These are phyloP conservation scores for Aptenodytes patagonicus DNA, from an alignment of 2,113 vertebrate species.

Conservation along the genomic window DNA sequence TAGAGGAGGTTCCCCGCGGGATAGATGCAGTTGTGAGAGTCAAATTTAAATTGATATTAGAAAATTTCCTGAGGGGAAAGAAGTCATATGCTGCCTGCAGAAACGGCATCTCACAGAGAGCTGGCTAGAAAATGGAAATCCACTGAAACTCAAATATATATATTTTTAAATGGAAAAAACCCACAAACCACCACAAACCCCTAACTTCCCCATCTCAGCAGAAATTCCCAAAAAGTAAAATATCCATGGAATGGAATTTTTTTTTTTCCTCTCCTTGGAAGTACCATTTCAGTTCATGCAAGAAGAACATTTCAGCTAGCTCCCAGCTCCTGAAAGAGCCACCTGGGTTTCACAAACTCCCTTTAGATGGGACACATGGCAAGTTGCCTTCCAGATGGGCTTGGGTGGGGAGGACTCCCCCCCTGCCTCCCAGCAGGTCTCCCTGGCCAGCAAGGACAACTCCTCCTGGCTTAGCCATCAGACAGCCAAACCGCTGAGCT, in stretches of 20 bases:
- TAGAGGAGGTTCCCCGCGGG: not conserved
- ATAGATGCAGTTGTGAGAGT: conserved; percentile 48
- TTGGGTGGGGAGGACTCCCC: not conserved
- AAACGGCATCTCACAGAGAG: not conserved
- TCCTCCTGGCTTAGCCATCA: not conserved
- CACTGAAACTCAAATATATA: not conserved
- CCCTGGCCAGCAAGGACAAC: not conserved
- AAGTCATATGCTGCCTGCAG: conserved; percentile 23
- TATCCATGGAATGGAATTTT: not conserved
- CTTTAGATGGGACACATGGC: not conserved
- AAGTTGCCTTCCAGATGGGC: not conserved
- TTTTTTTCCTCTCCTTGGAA: not conserved
- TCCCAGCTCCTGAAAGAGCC: not conserved
- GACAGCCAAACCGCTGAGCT: not conserved
- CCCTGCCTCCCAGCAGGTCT: not conserved
- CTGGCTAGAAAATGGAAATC: conserved; percentile 5
- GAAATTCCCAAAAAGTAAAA: not conserved
- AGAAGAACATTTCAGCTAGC: not conserved
- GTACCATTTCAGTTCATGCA: not conserved
- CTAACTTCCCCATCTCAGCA: not conserved
- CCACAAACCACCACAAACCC: not conserved
- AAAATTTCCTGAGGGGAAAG: conserved; percentile 16
- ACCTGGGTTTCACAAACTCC: not conserved
- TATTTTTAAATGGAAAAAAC: not conserved
- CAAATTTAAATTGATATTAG: conserved; percentile 57